Conservation (phyloP, 2,113 vertebrate species). For the Thomomys bottae region DNA sequence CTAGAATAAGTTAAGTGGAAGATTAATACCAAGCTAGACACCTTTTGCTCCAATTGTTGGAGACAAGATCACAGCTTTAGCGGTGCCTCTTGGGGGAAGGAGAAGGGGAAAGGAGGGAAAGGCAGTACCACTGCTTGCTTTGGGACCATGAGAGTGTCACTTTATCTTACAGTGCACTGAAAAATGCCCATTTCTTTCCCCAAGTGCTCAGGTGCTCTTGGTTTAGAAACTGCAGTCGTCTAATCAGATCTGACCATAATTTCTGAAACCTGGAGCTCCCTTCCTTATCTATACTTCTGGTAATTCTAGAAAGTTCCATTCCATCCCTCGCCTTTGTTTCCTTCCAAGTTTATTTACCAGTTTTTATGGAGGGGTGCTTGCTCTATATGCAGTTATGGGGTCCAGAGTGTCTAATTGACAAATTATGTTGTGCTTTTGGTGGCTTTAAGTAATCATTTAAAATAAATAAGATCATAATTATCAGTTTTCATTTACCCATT, state of each 20-base stretch:
- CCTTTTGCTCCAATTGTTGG: not conserved
- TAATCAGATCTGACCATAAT: slow-evolving; percentile 61
- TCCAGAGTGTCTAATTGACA: slow-evolving; percentile 85
- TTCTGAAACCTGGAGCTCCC: slow-evolving; percentile 64
- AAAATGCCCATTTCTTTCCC: not conserved
- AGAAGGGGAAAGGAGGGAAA: not conserved
- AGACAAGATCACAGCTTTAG: not conserved
- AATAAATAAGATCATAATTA: slow-evolving; percentile 91
- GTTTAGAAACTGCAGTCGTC: slow-evolving; percentile 21
- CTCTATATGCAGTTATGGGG: slow-evolving; percentile 70
- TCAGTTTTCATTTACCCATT: slow-evolving; percentile 89
- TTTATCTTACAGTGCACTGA: not conserved
- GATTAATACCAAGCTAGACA: slow-evolving; percentile 35
- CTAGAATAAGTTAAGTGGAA: slow-evolving; percentile 13
- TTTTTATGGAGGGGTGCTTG: slow-evolving; percentile 80
- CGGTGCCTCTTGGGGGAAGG: not conserved
- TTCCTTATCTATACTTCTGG: slow-evolving; percentile 69
- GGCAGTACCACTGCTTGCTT: not conserved
- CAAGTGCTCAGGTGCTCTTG: not conserved
- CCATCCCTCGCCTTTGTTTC: slow-evolving; percentile 72
- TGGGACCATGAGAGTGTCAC: not conserved
- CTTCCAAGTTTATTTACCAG: slow-evolving; percentile 71
- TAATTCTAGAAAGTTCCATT: slow-evolving; percentile 71
- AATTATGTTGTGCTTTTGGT: slow-evolving; percentile 84
- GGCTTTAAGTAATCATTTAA: slow-evolving; percentile 88